These are phyloP conservation scores for Carcharodon carcharias DNA, from an alignment of 2,797 vertebrate species.

Conservation along the genomic window DNA sequence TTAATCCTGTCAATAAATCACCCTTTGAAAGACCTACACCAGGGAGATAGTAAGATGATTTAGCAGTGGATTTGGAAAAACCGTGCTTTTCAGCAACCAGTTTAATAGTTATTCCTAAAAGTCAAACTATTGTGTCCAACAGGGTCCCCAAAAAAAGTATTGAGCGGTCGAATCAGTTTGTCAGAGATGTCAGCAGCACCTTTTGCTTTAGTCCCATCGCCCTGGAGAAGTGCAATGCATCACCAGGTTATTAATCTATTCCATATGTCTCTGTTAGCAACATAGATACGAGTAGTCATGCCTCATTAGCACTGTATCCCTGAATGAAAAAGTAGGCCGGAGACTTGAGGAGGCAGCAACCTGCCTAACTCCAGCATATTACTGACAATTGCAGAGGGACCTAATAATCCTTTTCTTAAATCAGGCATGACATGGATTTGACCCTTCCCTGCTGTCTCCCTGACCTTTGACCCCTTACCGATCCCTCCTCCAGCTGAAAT, in stretches of 20 bases:
- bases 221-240: neutral
- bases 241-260: neutral
- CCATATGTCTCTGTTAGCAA: neutral
- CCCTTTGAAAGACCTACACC: neutral
- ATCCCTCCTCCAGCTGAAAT: neutral
- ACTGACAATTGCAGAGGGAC: neutral
- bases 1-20: slow-evolving; percentile 6
- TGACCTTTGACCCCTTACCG: neutral
- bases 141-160: neutral
- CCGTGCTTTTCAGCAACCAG: neutral
- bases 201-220: neutral
- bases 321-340: neutral
- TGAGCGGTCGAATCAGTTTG: neutral
- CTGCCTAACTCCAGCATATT: neutral
- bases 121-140: neutral
- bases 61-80: neutral
- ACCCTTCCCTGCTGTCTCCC: neutral
- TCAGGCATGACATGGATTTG: neutral
- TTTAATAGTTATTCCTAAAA: neutral
- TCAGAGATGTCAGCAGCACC: neutral
- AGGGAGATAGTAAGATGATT: neutral
- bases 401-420: neutral
- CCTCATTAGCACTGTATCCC: neutral
- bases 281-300: neutral
- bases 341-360: neutral